Evolutionary conservation across 1,140 invertebrate species (phyloP).

Genomic region (Tetragnatha versicolor): DNA sequence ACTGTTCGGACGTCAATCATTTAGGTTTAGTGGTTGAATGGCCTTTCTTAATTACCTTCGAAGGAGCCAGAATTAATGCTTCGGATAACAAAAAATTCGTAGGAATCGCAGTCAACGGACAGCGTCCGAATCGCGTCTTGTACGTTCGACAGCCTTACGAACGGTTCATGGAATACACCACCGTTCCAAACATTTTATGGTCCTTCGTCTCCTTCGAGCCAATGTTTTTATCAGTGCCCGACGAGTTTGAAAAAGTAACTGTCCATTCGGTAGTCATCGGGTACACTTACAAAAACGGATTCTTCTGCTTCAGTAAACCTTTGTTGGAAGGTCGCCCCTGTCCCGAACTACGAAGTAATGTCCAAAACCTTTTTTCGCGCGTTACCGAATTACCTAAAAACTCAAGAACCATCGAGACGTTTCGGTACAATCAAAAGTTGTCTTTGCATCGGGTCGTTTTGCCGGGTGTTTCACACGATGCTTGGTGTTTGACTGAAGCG

Average conservation of each 20-base stretch:
- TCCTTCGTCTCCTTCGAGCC: not conserved
- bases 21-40: not conserved
- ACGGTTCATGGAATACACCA: not conserved
- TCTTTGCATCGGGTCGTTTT: not conserved
- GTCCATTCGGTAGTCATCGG: not conserved
- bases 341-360: not conserved
- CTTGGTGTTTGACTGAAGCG: not conserved
- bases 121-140: not conserved
- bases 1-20: not conserved
- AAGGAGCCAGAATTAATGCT: not conserved
- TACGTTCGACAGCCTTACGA: not conserved
- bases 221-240: not conserved
- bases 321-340: not conserved
- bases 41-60: not conserved
- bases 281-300: not conserved
- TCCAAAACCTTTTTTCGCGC: not conserved
- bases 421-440: not conserved
- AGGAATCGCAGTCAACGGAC: not conserved
- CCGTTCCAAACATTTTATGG: not conserved
- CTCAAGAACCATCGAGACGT: not conserved
- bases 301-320: slow-evolving; percentile 10
- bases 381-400: not conserved
- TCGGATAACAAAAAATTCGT: not conserved
- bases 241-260: not conserved
- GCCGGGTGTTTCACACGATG: not conserved